Base-by-base conservation (phyloP, 1,140 invertebrate genomes). In the Cataglyphis hispanica region DNA sequence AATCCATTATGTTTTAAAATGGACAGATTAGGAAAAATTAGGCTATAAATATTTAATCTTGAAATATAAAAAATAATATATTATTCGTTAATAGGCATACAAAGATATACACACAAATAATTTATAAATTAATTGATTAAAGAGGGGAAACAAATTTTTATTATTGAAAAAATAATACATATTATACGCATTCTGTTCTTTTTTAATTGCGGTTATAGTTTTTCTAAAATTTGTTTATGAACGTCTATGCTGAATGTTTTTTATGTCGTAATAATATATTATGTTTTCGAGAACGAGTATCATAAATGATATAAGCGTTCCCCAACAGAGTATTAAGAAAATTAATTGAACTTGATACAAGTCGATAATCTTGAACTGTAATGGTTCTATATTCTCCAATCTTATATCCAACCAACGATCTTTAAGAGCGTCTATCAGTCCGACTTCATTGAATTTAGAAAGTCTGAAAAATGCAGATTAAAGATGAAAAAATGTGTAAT, bases 281-380 rank as follows among this genome's bases (percentile, higher is more conserved):
- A 89, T 50, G 10, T 81, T 84, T 69, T 92, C 91, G 1, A 88
- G 10, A 10, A 84, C 0, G 0, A 91, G 72, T 61, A 91, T 75
- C 0, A 80, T 1, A n/a, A 88, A n/a, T 31, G 91, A 88, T 13
- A 70, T 16, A 10, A 75, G 6, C 13, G 50, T 1, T 40, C 91
- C 91, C 10, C 25, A 25, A 22, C 56, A 56, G 0, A 86, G 10
- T 27, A 92, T 84, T 0, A 40, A 13, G 46, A 91, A 87, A 43
- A 91, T 89, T 0, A 92, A 16, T 22, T 88, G 67, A 0, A 92
- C 89, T 87, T 92, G 91, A 16, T 46, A 0, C 0, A 92, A 61
- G n/a, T 89, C 87, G 37, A 92, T 89, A 19, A 60, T 77, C 11
- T 87, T 72, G 60, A 86, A 88, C 6, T 25, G n/a, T 27, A 11